A percentile compares a stretch with the other conserved stretches of the same genome.
Conservation (phyloP, 2,888 invertebrate species). For the Plebejus anna region DNA sequence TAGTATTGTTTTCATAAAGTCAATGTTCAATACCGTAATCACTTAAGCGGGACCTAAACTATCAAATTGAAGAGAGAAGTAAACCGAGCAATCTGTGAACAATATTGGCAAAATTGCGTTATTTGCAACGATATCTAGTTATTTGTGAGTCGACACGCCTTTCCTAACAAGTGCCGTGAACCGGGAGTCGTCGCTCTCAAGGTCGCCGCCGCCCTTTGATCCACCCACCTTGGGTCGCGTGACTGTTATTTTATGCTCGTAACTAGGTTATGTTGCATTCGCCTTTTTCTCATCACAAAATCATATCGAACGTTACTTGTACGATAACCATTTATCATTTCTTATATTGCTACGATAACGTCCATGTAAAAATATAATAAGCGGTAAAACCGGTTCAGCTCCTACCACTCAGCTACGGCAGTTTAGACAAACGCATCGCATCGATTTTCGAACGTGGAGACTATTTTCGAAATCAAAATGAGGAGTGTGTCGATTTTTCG, state of each 20-base stretch:
- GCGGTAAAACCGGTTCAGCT: slow-evolving; percentile 21
- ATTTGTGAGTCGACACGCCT: slow-evolving; percentile 76
- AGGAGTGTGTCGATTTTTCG: slow-evolving; percentile 49
- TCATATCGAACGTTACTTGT: slow-evolving; percentile 13
- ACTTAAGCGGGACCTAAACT: background rate
- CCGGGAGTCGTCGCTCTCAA: slow-evolving; percentile 77
- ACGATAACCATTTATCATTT: slow-evolving; percentile 26
- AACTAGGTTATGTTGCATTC: slow-evolving; percentile 47
- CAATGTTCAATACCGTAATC: background rate
- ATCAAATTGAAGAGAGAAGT: background rate
- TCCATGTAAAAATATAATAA: slow-evolving; percentile 2
- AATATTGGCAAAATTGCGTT: slow-evolving; percentile 51
- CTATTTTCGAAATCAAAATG: slow-evolving; percentile 25
- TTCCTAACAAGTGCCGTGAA: slow-evolving; percentile 73
- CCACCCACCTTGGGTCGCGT: slow-evolving; percentile 78
- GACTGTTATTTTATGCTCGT: slow-evolving; percentile 61
- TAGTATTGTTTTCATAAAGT: no score
- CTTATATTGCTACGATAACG: slow-evolving; percentile 14
- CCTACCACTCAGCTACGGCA: background rate
- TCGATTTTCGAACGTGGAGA: background rate
- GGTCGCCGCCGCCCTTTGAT: slow-evolving; percentile 78
- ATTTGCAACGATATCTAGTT: slow-evolving; percentile 46
- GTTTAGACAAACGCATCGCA: background rate
- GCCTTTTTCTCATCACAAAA: background rate
- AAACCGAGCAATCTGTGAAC: slow-evolving; percentile 21